Evolutionary conservation across 2,113 vertebrate genomes (phyloP).

Genomic region (Artemisiospiza belli): DNA sequence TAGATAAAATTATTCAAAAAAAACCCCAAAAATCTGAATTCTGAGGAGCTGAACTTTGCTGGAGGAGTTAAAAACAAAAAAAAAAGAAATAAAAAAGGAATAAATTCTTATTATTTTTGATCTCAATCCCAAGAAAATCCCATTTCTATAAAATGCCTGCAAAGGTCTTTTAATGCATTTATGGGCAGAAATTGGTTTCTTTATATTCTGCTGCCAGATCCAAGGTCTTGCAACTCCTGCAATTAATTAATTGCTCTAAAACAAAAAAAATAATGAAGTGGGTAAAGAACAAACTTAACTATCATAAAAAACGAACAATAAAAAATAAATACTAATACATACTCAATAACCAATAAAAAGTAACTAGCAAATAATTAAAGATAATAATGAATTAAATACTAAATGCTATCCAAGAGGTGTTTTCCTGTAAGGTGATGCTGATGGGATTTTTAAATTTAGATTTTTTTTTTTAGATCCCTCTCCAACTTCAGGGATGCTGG

Average conservation of each 20-base stretch:
- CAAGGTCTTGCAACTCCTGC: background rate
- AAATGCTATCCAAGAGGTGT: background rate
- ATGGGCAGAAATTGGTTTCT: background rate
- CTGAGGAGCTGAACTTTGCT: background rate
- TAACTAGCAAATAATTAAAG: background rate
- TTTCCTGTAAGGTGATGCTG: background rate
- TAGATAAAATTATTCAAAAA: background rate
- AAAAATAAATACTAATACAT: background rate
- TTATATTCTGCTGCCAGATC: background rate
- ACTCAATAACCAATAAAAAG: background rate
- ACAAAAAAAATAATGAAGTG: background rate
- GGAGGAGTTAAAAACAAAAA: background rate
- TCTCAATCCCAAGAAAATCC: background rate
- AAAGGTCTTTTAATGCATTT: background rate
- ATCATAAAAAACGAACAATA: rapidly evolving
- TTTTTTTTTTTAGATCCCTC: background rate
- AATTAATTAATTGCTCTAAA: constrained; percentile 19
- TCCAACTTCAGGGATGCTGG: background rate
- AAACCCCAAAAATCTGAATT: background rate
- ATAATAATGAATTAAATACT: background rate
- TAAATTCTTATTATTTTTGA: background rate
- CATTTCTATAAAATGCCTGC: background rate
- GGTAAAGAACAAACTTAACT: background rate
- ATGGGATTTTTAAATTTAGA: background rate
- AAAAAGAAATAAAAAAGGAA: background rate